These are phyloP conservation scores for Trichonephila clavata DNA, from an alignment of 1,140 invertebrate genomes.

Conservation along the genomic window DNA sequence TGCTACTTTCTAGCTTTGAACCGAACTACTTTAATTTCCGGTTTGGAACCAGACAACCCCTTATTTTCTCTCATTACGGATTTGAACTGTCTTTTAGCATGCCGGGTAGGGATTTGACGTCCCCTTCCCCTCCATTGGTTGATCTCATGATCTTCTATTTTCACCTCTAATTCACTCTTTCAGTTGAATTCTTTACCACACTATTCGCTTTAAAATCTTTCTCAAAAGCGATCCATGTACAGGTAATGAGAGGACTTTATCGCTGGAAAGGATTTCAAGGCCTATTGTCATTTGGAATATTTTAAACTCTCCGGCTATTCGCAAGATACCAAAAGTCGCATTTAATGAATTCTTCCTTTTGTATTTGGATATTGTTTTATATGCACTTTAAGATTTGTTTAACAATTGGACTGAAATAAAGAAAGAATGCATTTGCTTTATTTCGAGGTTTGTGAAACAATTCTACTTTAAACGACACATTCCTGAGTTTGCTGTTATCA, in stretches of 20 bases:
- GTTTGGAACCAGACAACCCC: constrained; percentile 15
- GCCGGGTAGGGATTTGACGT: background rate
- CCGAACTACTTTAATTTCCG: constrained; percentile 43
- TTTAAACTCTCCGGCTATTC: background rate
- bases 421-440: too few species aligned
- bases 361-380: background rate
- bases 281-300: background rate
- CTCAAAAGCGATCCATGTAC: background rate
- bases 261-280: background rate
- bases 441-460: too few species aligned
- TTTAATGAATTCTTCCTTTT: background rate
- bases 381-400: background rate
- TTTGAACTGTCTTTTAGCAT: background rate
- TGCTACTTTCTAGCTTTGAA: constrained; percentile 1
- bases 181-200: background rate
- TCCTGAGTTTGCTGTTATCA: too few species aligned
- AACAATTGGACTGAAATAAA: background rate
- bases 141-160: constrained; percentile 21
- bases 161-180: constrained; percentile 34
- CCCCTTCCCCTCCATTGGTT: background rate
- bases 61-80: constrained; percentile 43
- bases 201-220: constrained; percentile 10
- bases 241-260: background rate
- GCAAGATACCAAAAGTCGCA: background rate
- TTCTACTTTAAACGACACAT: too few species aligned